Base-by-base conservation (phyloP, 2,888 invertebrate genomes). In the Euplagia quadripunctaria region DNA sequence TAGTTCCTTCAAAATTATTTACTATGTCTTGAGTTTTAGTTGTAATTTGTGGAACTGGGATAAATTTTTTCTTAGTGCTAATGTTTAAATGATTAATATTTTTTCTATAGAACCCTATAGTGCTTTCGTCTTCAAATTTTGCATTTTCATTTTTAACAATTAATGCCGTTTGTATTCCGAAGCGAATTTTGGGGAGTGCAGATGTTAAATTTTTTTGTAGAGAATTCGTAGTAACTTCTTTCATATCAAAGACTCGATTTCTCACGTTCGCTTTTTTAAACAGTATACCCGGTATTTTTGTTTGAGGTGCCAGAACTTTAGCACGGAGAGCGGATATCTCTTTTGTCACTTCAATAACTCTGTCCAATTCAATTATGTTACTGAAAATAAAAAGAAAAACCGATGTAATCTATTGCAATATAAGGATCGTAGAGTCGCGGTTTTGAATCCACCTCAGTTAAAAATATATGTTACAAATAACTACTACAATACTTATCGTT, bases 71-170 rank as follows among this genome's bases (percentile, higher is more conserved):
- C 1, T 14, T 43, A 43, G 8, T n/a, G 12, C 7, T n/a, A 4
- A n/a, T 16, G 12, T 14, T 20, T 46, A 12, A 4, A 3, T 20
- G 55, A 42, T 14, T 4, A 12, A 42, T 20, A 0, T 1, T 12
- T 43, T 55, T 68, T 14, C 68, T 68, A 5, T 68, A 68, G n/a
- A 68, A 68, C 9, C 42, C 55, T 16, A 68, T 14, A 20, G 55
- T 43, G 3, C 14, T 43, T 68, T 58, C 68, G 9, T 43, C 43
- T 43, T 55, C 16, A 17, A 55, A 17, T 51, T 41, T 11, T 17
- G 12, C 20, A 31, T 61, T 12, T 61, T 14, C 14, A 20, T 31
- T 31, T 61, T 20, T 61, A 31, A 31, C 14, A 7, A 31, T 31
- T 31, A 20, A 6, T 31, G 14, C 1, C 0, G 1, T 31, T 61